Conservation (phyloP, 1,140 invertebrate species). For the Saccostrea glomerata region DNA sequence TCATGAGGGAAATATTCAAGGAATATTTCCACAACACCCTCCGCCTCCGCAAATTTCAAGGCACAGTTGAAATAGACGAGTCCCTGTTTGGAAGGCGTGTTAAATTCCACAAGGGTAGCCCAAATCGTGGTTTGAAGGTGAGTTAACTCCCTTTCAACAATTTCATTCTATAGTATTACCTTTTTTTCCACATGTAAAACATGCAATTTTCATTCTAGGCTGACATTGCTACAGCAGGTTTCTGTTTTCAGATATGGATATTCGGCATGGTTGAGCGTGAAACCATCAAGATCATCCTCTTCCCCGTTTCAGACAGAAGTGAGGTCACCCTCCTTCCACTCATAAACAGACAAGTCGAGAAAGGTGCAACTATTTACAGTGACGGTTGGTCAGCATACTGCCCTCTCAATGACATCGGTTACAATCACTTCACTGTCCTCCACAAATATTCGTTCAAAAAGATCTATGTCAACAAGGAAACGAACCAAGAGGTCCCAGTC, state of each 20-base stretch:
- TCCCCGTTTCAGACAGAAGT: too few relatives aligned
- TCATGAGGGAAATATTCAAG: neutral
- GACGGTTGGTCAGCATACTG: constrained; percentile 44
- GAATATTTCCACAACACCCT: too few relatives aligned
- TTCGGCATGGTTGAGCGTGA: neutral
- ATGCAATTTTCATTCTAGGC: too few relatives aligned
- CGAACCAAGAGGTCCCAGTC: neutral
- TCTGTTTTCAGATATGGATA: neutral
- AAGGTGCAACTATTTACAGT: neutral
- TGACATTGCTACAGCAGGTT: too few relatives aligned
- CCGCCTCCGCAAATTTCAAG: neutral
- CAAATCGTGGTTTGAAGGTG: neutral
- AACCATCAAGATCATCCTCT: too few relatives aligned
- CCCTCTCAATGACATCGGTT: constrained; percentile 25
- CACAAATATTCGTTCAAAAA: constrained; percentile 41
- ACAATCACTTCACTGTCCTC: constrained; percentile 24
- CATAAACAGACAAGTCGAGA: too few relatives aligned
- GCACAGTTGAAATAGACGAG: neutral
- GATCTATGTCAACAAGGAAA: constrained; percentile 30
- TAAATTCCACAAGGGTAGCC: neutral
- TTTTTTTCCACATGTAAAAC: too few relatives aligned
- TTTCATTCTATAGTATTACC: too few relatives aligned
- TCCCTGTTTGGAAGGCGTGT: neutral
- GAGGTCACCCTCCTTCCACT: too few relatives aligned
- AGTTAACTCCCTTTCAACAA: too few relatives aligned